A percentile compares a stretch with the other conserved stretches of the same genome.
These are phyloP conservation scores for Zygogramma bicolorata DNA, from an alignment of 2,888 invertebrate genomes.

Conservation along the genomic window DNA sequence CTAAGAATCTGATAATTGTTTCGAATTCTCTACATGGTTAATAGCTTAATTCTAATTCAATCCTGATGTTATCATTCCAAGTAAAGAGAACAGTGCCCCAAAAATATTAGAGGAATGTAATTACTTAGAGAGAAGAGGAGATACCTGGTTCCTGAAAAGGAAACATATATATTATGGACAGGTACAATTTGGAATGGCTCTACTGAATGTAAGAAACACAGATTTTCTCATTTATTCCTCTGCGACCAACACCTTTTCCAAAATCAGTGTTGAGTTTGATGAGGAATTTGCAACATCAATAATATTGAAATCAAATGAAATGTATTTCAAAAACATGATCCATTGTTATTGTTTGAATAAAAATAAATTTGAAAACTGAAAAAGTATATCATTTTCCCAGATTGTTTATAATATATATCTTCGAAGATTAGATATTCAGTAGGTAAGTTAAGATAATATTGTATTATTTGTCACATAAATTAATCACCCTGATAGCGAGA, in stretches of 20 bases:
- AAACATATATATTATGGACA: conserved; percentile 33
- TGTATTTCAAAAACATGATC: neutral
- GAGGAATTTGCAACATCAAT: conserved; percentile 7
- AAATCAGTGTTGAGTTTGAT: conserved; percentile 1
- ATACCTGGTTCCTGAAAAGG: conserved; percentile 20
- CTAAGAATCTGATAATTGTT: conserved; percentile 1
- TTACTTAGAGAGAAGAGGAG: neutral
- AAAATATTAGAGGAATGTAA: neutral
- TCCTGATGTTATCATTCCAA: neutral
- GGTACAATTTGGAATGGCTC: conserved; percentile 33
- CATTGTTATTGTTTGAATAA: neutral
- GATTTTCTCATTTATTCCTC: conserved; percentile 10
- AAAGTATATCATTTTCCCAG: neutral
- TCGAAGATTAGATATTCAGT: neutral
- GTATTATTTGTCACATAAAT: neutral
- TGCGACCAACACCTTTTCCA: neutral
- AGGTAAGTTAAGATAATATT: too few relatives aligned
- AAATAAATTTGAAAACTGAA: conserved; percentile 1
- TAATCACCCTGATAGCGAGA: neutral
- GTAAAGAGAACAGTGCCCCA: conserved; percentile 1
- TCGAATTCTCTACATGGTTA: neutral
- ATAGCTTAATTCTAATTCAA: neutral
- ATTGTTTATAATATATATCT: neutral
- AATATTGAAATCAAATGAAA: neutral
- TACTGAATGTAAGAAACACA: conserved; percentile 11